phyloP scores from a whole-genome alignment of 2,113 vertebrate genomes.

The Callipepla californica region DNA sequence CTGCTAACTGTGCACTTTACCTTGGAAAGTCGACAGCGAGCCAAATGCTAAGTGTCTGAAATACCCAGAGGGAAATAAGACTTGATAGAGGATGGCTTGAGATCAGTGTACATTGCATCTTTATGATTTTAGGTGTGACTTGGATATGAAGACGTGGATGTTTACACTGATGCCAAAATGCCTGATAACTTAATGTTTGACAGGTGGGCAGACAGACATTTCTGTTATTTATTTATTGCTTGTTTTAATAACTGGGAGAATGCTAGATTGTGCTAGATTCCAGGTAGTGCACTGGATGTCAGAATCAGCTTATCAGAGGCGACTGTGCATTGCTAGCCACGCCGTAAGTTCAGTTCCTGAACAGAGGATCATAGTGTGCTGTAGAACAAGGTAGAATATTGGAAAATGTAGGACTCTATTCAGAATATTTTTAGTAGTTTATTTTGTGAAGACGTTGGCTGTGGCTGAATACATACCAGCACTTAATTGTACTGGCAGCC shows the following conservation, averaged over 20 bases:
- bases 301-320: not conserved
- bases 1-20: not conserved
- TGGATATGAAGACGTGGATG: not conserved
- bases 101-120: fast-evolving
- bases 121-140: not conserved
- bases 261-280: fast-evolving
- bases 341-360: not conserved
- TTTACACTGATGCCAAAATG: fast-evolving
- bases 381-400: not conserved
- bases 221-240: not conserved
- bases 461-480: not conserved
- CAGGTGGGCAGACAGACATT: not conserved
- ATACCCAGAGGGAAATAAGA: not conserved
- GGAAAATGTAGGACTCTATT: not conserved
- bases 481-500: not conserved
- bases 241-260: not conserved
- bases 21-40: not conserved
- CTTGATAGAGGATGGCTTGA: not conserved
- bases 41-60: not conserved
- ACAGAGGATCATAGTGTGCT: fast-evolving
- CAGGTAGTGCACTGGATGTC: not conserved
- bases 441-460: not conserved
- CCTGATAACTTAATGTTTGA: not conserved
- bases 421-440: not conserved
- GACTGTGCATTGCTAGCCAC: not conserved